Evolutionary conservation across 2,113 vertebrate species (phyloP).

Genomic region (Urocolius indicus): DNA sequence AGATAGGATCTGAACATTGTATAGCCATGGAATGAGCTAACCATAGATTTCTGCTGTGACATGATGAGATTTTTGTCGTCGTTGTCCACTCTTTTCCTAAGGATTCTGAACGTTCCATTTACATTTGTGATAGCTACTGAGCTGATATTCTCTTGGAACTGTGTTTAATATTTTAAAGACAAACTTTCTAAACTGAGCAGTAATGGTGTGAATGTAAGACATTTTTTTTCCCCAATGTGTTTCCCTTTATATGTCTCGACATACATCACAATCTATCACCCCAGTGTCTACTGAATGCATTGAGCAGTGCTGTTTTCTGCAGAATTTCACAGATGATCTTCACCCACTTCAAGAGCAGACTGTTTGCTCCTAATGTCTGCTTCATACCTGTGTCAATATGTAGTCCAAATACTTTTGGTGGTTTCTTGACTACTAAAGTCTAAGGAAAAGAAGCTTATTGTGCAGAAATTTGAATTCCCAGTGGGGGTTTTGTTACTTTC

Average conservation of each 20-base stretch:
- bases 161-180: background rate
- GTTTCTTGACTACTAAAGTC: background rate
- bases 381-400: background rate
- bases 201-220: background rate
- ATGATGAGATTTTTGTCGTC: background rate
- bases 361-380: background rate
- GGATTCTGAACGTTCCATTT: background rate
- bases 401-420: background rate
- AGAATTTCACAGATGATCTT: background rate
- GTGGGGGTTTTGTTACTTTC: background rate
- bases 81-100: background rate
- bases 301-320: background rate
- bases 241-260: background rate
- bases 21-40: background rate
- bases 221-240: background rate
- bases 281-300: background rate
- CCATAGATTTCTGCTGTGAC: accelerated
- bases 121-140: background rate
- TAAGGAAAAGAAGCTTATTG: background rate
- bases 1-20: background rate
- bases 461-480: background rate
- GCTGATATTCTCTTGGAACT: background rate
- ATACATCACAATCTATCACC: background rate
- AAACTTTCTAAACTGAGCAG: background rate
- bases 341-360: background rate